Conservation (phyloP, 2,797 vertebrate genomes). For the Crocidura indochinensis region DNA sequence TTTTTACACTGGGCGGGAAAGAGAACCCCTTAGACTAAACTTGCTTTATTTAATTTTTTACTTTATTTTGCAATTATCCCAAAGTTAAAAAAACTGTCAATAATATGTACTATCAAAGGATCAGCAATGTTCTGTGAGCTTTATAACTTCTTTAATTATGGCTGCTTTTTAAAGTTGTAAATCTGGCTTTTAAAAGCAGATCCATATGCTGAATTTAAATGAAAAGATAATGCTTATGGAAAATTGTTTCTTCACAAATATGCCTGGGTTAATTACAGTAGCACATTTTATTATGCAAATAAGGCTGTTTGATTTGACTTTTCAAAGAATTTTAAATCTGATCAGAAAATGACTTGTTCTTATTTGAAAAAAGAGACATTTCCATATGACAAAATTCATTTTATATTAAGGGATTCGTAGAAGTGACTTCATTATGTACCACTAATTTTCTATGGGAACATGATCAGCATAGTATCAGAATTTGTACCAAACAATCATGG, state of each 20-base stretch:
- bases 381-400: constrained; percentile 54
- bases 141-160: constrained; percentile 43
- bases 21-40: background rate
- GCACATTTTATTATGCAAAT: constrained; percentile 16
- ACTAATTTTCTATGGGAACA: background rate
- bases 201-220: constrained; percentile 38
- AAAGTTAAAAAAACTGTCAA: background rate
- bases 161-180: background rate
- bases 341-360: constrained; percentile 33
- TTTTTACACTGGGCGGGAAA: constrained; percentile 2
- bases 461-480: constrained; percentile 48
- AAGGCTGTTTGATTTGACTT: constrained; percentile 46
- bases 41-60: background rate
- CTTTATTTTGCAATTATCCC: background rate
- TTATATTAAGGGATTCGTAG: constrained; percentile 49
- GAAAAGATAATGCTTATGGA: constrained; percentile 47
- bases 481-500: background rate
- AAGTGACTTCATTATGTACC: constrained; percentile 48
- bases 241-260: constrained; percentile 59
- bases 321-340: constrained; percentile 41
- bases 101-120: background rate
- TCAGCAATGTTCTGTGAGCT: background rate
- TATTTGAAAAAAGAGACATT: constrained; percentile 37
- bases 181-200: constrained; percentile 14
- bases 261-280: constrained; percentile 38